These are phyloP conservation scores for Oegoconia quadripuncta DNA, from an alignment of 2,888 invertebrate species.

Conservation along the genomic window DNA sequence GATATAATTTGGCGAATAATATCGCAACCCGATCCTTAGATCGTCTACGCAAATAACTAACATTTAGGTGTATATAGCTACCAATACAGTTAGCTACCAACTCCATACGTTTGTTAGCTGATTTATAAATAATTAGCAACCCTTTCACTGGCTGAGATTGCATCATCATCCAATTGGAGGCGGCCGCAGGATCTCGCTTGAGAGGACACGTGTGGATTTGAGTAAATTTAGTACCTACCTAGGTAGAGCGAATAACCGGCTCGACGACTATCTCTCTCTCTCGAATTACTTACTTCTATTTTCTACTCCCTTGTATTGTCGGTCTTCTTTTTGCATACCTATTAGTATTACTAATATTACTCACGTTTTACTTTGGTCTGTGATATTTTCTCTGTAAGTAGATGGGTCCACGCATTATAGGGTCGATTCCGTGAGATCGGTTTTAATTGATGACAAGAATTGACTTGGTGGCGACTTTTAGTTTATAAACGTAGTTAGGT, in stretches of 20 bases:
- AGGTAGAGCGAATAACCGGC: conserved; percentile 63
- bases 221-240: conserved; percentile 61
- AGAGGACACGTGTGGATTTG: conserved; percentile 53
- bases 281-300: conserved; percentile 13
- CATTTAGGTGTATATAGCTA: no score
- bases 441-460: no score
- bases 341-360: conserved; percentile 24
- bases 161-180: conserved; percentile 33
- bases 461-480: no score
- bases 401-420: no score
- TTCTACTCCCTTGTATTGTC: conserved; percentile 19
- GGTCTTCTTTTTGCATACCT: conserved; percentile 33
- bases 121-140: neutral
- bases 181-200: conserved; percentile 28
- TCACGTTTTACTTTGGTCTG: conserved; percentile 24
- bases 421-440: no score
- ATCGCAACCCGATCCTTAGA: no score
- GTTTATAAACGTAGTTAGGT: no score
- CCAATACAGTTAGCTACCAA: no score
- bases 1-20: no score
- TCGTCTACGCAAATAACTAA: no score
- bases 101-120: neutral
- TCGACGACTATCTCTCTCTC: conserved; percentile 24
- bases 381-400: neutral
- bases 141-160: conserved; percentile 27